phyloP scores from a whole-genome alignment of 2,888 invertebrate species.

The Priocnemis perturbator region DNA sequence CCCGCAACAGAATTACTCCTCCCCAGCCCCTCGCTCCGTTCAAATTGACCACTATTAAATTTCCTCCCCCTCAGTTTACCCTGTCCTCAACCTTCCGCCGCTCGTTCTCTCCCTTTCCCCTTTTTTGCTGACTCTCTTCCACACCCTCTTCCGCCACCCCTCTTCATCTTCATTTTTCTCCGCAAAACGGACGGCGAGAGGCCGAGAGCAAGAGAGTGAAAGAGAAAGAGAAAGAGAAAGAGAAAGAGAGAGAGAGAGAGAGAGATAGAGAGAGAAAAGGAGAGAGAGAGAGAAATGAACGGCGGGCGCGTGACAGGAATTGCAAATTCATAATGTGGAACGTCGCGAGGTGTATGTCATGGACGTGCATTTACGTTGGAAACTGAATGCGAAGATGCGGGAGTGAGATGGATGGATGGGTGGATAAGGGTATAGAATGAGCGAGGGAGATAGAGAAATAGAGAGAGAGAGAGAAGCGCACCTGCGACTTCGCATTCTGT shows the following conservation, averaged over 20 bases:
- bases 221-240: too few species aligned
- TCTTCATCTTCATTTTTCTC: constrained; percentile 1
- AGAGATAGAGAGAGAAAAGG: neutral
- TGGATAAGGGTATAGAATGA: too few species aligned
- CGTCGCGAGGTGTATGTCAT: too few species aligned
- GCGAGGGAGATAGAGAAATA: too few species aligned
- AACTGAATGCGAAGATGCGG: constrained; percentile 1
- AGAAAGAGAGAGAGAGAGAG: too few species aligned
- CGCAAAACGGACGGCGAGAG: too few species aligned
- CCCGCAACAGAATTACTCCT: neutral
- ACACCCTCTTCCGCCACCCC: neutral
- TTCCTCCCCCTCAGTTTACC: constrained; percentile 1
- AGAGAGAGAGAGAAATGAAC: neutral
- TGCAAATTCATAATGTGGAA: constrained; percentile 20
- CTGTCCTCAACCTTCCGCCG: constrained; percentile 4
- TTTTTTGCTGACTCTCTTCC: constrained; percentile 13
- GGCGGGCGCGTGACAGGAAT: neutral
- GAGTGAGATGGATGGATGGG: too few species aligned
- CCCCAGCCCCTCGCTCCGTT: constrained; percentile 1
- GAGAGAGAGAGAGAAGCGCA: neutral
- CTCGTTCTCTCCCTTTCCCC: neutral
- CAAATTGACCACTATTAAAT: constrained; percentile 2
- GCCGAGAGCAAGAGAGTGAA: too few species aligned
- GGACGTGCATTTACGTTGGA: constrained; percentile 1
- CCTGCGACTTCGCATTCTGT: constrained; percentile 11